These are phyloP conservation scores for Operophtera brumata DNA, from an alignment of 2,888 invertebrate genomes.

Conservation along the genomic window DNA sequence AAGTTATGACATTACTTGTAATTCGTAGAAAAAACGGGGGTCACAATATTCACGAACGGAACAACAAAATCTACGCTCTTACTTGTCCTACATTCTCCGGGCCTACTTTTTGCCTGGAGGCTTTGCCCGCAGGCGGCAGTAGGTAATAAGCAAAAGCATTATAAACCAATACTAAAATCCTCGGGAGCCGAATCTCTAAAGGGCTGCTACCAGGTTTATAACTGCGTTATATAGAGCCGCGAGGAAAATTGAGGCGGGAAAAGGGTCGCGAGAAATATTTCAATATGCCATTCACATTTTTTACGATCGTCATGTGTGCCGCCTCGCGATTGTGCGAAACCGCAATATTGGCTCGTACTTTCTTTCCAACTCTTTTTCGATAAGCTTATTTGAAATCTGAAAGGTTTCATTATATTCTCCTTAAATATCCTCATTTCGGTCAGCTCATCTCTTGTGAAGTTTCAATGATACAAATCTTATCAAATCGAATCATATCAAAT, in stretches of 20 bases:
- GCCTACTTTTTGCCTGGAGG: background rate
- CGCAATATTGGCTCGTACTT: slow-evolving; percentile 65
- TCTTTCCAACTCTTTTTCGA: slow-evolving; percentile 52
- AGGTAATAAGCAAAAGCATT: slow-evolving; percentile 10
- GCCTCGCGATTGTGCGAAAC: slow-evolving; percentile 65
- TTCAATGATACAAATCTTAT: too few species aligned
- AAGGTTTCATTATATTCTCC: slow-evolving; percentile 33
- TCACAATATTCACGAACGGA: background rate
- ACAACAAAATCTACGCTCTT: background rate
- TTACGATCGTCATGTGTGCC: slow-evolving; percentile 73
- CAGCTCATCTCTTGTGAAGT: too few species aligned
- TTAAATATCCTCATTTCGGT: background rate
- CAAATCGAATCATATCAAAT: too few species aligned
- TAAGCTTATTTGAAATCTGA: slow-evolving; percentile 51
- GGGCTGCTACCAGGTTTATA: slow-evolving; percentile 65
- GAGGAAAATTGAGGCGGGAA: slow-evolving; percentile 65
- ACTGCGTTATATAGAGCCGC: slow-evolving; percentile 58
- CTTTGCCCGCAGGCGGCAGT: slow-evolving; percentile 2
- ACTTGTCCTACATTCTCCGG: background rate
- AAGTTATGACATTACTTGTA: too few species aligned
- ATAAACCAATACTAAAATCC: slow-evolving; percentile 15
- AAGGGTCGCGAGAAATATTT: slow-evolving; percentile 75
- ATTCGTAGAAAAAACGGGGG: too few species aligned
- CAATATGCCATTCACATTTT: slow-evolving; percentile 77
- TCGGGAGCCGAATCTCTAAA: slow-evolving; percentile 36